phyloP scores from a whole-genome alignment of 2,113 vertebrate species.

The Sander lucioperca region DNA sequence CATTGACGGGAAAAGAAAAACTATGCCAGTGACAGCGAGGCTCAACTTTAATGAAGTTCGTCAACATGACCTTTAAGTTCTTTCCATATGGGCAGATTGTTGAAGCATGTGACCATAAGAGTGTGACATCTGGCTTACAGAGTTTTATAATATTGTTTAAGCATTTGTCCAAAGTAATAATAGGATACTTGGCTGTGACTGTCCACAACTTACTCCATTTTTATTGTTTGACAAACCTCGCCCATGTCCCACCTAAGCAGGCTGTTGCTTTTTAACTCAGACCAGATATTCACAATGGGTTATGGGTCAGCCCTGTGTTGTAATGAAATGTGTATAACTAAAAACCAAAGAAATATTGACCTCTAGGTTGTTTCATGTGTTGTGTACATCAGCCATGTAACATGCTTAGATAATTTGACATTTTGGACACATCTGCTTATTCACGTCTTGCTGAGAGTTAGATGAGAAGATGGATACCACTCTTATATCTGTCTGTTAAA shows the following conservation, averaged over 20 bases:
- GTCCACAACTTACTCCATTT: not conserved
- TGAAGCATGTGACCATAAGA: not conserved
- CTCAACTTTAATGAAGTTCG: conserved; percentile 13
- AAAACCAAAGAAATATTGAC: not conserved
- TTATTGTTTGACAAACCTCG: not conserved
- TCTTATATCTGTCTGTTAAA: not conserved
- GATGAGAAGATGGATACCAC: conserved; percentile 13
- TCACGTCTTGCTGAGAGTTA: not conserved
- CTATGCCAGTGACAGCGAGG: not conserved
- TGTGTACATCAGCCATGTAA: not conserved
- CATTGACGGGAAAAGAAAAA: not conserved
- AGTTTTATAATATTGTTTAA: not conserved
- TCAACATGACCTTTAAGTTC: conserved; percentile 19
- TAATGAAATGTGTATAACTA: not conserved
- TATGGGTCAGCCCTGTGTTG: too few relatives aligned
- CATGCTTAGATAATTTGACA: not conserved
- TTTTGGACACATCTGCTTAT: not conserved
- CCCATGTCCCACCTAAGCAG: not conserved
- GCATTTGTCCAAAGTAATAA: not conserved
- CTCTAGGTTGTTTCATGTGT: not conserved
- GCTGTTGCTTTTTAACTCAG: too few relatives aligned
- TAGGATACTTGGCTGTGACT: not conserved
- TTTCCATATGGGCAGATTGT: not conserved
- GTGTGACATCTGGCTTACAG: not conserved
- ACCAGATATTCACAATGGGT: not conserved